These are phyloP conservation scores for Drosophila rhopaloa DNA, from an alignment of 1,140 invertebrate genomes.

Conservation along the genomic window DNA sequence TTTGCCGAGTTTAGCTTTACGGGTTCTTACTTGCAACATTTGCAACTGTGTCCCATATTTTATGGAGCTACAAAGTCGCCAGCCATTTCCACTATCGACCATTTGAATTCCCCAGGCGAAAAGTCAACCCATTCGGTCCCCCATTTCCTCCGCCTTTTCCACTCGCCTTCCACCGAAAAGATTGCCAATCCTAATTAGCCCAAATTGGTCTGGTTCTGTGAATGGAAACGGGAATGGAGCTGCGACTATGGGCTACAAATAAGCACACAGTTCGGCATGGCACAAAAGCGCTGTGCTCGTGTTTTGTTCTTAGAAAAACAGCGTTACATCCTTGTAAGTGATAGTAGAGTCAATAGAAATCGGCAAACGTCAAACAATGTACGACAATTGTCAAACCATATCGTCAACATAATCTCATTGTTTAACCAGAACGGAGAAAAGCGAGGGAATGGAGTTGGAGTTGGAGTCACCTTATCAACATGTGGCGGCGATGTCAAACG, in stretches of 20 bases:
- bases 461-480: conserved; percentile 64
- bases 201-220: conserved; percentile 54
- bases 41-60: conserved; percentile 9
- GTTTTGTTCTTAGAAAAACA: conserved; percentile 79
- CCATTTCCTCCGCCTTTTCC: background rate
- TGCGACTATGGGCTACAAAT: background rate
- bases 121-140: background rate
- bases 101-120: conserved; percentile 7
- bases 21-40: background rate
- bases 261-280: conserved; percentile 41
- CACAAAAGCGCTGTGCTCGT: conserved; percentile 52
- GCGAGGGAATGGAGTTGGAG: conserved; percentile 2
- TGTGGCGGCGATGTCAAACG: conserved; percentile 74
- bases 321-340: conserved; percentile 80
- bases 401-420: conserved; percentile 84
- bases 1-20: background rate
- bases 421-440: conserved; percentile 60
- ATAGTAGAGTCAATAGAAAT: conserved; percentile 75
- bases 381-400: conserved; percentile 84
- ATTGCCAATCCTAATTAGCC: conserved; percentile 68
- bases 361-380: conserved; percentile 84
- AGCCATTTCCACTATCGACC: conserved; percentile 5
- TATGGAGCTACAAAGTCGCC: conserved; percentile 4
- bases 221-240: conserved; percentile 14
- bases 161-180: conserved; percentile 22